Base-by-base conservation (phyloP, 1,140 invertebrate genomes). In the Heliconius nattereri region DNA sequence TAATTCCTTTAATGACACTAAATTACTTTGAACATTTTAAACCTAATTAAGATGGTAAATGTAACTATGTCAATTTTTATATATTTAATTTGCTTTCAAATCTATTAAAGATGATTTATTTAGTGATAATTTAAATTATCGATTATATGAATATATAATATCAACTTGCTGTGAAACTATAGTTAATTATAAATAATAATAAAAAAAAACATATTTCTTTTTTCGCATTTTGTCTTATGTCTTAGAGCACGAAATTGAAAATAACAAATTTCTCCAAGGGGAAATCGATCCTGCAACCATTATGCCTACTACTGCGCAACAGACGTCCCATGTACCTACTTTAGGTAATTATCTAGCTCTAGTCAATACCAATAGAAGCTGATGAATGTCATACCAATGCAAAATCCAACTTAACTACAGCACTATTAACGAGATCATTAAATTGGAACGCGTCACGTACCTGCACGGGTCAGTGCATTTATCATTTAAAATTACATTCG, bases 401-500 rank as follows among this genome's bases (percentile, higher is more conserved):
- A 66, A 29, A 26, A 29, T 66, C 26, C 11, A 79, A 71, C 35
- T 54, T 66, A 75, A 79, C 71, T 26, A 75, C 52, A 73, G 40
- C 71, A 71, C 35, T 71, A 71, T 35, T 54, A 66, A 49, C 72
- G 29, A 74, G 19, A 73, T 37, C 29, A 20, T 79, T 75, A 75
- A 75, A 70, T 74, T 45, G 60, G 66, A 76, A 52, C 75, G 75
- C 40, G 60, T 45, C 73, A 79, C 78, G 49, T 83, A 81, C 77
- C 74, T 79, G 74, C 52, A 75, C 73, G 54, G 45, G 80, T 71
- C 71, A 57, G 40, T 81, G 81, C 76, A 77, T 82, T 83, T 83
- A 84, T 83, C 83, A 80, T 84, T 85, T 78, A 79, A 5, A 81
- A 78, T 81, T 80, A 79, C 76, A 82, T 78, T 78, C 81, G 78